phyloP scores from a whole-genome alignment of 2,797 vertebrate species.

The Rhabdomys pumilio region DNA sequence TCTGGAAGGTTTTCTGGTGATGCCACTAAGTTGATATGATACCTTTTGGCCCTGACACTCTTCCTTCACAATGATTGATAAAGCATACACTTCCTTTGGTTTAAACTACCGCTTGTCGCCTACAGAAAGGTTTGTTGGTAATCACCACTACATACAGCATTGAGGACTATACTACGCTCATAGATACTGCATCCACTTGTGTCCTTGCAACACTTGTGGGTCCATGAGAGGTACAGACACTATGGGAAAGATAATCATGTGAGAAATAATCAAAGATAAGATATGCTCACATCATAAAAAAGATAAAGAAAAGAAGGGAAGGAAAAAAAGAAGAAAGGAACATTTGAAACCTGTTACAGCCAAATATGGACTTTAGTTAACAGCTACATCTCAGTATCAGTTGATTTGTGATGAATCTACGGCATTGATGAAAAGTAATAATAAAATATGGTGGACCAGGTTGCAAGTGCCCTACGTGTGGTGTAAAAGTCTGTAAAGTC shows the following conservation, averaged over 20 bases:
- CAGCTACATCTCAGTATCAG: neutral
- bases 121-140: neutral
- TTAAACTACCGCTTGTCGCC: neutral
- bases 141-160: neutral
- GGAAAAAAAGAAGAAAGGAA: neutral
- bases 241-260: neutral
- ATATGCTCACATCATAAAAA: neutral
- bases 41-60: neutral
- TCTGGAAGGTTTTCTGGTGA: neutral
- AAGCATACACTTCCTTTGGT: neutral
- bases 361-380: neutral
- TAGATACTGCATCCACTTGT: too few species aligned
- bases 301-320: too few species aligned
- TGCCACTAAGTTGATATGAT: neutral
- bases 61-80: neutral
- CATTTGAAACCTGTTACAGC: too few species aligned
- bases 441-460: neutral
- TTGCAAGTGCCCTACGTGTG: neutral
- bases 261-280: neutral
- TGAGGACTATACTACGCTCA: neutral
- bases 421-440: neutral
- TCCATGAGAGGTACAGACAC: neutral
- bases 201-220: accelerated
- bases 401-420: neutral
- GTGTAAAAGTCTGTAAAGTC: constrained; percentile 10